Base-by-base conservation (phyloP, 2,888 invertebrate genomes). In the Beris chalybata region DNA sequence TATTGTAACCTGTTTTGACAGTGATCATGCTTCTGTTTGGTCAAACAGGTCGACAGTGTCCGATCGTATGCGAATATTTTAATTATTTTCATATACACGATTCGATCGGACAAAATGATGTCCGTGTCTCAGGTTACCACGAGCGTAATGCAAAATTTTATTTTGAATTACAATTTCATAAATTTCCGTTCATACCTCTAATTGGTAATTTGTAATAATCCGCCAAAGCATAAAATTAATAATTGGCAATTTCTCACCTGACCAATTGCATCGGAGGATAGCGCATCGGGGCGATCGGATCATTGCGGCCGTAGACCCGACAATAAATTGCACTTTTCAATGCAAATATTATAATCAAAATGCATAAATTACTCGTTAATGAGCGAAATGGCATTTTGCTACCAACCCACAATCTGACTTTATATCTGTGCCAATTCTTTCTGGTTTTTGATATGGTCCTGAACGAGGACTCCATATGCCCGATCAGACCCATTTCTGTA, bases 1-100 rank as follows among this genome's bases (percentile, higher is more conserved):
- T 64, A 64, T 64, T 67, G 67, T 64, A 67, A 67, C 64, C 67
- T 67, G 64, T 64, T 64, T 22, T 67, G 67, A 67, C 67, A 67
- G 64, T 57, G 22, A 31, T 48, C 64, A 32, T 64, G 67, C 67
- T 67, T 67, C 67, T 67, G 67, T 29, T 22, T 22, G 22, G 7
- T 53, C 29, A 38, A 38, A 38, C 38, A 38, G 7, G 59, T 50
- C 15, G 30, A 31, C n/a, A 56, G 5, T 9, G 38, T 38, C 7
- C 38, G 38, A 38, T 7, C 38, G 5, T 38, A 38, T 3, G 5
- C 9, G 38, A 38, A 38, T 38, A 38, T 38, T 38, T 38, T 9
- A 38, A 38, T 7, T 9, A 38, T 38, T 38, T 38, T 38, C 5
- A 38, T 38, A 9, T 38, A 7, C 3, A 7, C 9, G 1, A 5